These are phyloP conservation scores for Poeciliopsis prolifica DNA, from an alignment of 2,113 vertebrate genomes.

Conservation along the genomic window DNA sequence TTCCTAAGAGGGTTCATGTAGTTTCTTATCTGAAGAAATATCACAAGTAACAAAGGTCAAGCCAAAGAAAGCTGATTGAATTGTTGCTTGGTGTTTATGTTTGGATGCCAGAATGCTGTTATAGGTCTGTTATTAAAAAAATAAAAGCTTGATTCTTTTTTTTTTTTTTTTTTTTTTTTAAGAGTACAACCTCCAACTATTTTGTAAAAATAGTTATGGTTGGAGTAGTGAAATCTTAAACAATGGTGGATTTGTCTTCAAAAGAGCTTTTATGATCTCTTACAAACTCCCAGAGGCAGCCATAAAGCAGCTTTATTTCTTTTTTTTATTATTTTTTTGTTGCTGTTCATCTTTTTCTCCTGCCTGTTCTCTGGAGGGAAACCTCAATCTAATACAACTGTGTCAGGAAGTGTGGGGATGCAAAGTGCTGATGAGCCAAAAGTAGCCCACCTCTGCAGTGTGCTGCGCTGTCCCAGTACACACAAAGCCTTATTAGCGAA, in stretches of 20 bases:
- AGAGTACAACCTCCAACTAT: conserved; percentile 17
- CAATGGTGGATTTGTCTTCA: conserved; percentile 76
- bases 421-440: conserved; percentile 80
- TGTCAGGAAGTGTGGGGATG: conserved; percentile 79
- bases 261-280: conserved; percentile 73
- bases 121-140: conserved; percentile 25
- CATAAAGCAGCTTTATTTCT: conserved; percentile 59
- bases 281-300: conserved; percentile 72
- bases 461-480: conserved; percentile 61
- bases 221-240: conserved; percentile 46
- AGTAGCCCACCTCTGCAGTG: conserved; percentile 77
- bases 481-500: conserved; percentile 68
- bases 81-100: conserved; percentile 46
- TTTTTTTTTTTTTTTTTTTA: conserved; percentile 8
- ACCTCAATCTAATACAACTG: conserved; percentile 78
- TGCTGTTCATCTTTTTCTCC: conserved; percentile 71
- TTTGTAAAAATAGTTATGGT: not conserved
- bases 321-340: conserved; percentile 21
- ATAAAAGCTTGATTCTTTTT: not conserved
- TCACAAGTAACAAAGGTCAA: not conserved
- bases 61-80: conserved; percentile 34
- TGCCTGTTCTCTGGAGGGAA: conserved; percentile 69
- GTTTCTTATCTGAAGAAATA: conserved; percentile 32
- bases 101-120: conserved; percentile 45
- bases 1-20: not conserved